Conservation (phyloP, 2,888 invertebrate genomes). For the Hesperia comma region DNA sequence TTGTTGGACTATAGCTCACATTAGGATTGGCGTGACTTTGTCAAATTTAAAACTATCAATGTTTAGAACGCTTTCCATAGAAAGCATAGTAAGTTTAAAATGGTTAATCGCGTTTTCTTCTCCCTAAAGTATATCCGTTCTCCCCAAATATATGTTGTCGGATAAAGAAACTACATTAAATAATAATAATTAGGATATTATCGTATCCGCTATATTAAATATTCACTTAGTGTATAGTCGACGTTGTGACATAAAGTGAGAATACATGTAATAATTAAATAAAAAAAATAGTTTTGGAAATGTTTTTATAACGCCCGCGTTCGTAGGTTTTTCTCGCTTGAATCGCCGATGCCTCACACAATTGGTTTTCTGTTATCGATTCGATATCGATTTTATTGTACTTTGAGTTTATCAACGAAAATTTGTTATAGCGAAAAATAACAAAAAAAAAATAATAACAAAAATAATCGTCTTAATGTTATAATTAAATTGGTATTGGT, state of each 20-base stretch:
- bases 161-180: slow-evolving; percentile 56
- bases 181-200: slow-evolving; percentile 40
- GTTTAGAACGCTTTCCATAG: slow-evolving; percentile 52
- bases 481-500: slow-evolving; percentile 38
- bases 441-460: slow-evolving; percentile 15
- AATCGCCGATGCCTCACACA: slow-evolving; percentile 13
- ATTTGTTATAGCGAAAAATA: slow-evolving; percentile 7
- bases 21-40: slow-evolving; percentile 35
- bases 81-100: slow-evolving; percentile 48
- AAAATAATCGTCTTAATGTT: slow-evolving; percentile 29
- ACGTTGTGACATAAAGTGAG: slow-evolving; percentile 64
- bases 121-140: slow-evolving; percentile 19
- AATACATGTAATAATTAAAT: slow-evolving; percentile 48
- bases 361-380: slow-evolving; percentile 1
- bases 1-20: too few species aligned
- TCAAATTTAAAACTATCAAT: slow-evolving; percentile 38
- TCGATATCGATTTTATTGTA: too few species aligned
- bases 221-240: slow-evolving; percentile 34
- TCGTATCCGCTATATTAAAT: slow-evolving; percentile 27
- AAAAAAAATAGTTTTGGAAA: slow-evolving; percentile 63
- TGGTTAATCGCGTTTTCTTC: slow-evolving; percentile 39
- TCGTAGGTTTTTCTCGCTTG: slow-evolving; percentile 10
- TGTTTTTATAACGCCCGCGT: slow-evolving; percentile 49
- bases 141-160: slow-evolving; percentile 16
- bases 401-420: neutral